phyloP scores from a whole-genome alignment of 2,113 vertebrate species.

The Microcebus tavaratra region DNA sequence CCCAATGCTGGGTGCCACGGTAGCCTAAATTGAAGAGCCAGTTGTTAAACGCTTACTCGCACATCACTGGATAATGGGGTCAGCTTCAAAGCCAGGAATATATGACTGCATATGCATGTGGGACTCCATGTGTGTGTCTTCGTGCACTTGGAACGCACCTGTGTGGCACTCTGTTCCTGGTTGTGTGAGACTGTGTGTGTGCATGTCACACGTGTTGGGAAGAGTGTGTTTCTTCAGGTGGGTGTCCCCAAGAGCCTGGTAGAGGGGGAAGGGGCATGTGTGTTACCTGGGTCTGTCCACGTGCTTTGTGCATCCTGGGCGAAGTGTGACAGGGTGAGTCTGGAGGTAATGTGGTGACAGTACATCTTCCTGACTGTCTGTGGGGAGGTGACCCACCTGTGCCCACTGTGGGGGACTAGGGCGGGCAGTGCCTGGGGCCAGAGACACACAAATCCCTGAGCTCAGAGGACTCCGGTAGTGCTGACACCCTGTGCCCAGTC shows the following conservation, averaged over 20 bases:
- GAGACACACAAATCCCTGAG: not conserved
- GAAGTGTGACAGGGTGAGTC: not conserved
- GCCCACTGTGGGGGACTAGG: not conserved
- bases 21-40: accelerated
- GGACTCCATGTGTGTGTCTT: accelerated
- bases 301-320: not conserved
- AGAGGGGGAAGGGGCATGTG: not conserved
- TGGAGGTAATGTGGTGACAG: not conserved
- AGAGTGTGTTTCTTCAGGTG: not conserved
- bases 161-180: not conserved
- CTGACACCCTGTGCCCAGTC: not conserved
- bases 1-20: accelerated
- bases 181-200: not conserved
- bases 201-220: not conserved
- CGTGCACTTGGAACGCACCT: not conserved
- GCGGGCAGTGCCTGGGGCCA: not conserved
- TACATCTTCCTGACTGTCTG: not conserved
- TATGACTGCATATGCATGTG: accelerated
- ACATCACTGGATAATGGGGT: not conserved
- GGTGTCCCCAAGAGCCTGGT: not conserved
- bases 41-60: not conserved
- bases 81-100: not conserved
- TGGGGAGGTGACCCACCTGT: not conserved
- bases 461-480: not conserved
- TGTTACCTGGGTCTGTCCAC: not conserved